phyloP scores from a whole-genome alignment of 2,797 vertebrate species.

The Glyptemys insculpta region DNA sequence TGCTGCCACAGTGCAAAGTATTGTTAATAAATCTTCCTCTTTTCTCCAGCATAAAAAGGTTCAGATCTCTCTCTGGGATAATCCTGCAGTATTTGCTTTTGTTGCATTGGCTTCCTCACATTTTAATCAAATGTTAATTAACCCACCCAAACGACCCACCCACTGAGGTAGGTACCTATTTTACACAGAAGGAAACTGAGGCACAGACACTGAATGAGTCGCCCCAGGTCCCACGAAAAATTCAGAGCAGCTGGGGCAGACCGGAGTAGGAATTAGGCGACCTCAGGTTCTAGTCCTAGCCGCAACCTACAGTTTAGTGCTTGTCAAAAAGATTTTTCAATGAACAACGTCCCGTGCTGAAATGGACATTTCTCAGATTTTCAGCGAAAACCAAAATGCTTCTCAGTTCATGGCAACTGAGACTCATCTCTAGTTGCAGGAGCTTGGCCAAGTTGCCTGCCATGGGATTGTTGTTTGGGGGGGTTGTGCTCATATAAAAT shows the following conservation, averaged over 20 bases:
- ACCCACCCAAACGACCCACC: not conserved
- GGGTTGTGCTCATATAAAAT: not conserved
- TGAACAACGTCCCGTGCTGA: not conserved
- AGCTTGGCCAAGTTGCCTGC: not conserved
- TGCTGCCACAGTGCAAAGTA: not conserved
- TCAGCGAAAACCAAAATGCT: not conserved
- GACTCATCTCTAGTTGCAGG: not conserved
- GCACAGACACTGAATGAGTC: not conserved
- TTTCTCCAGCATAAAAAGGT: not conserved
- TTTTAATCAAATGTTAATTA: not conserved
- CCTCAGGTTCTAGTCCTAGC: not conserved
- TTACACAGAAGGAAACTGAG: not conserved
- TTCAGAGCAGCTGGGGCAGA: not conserved
- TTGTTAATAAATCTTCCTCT: not conserved
- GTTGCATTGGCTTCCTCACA: not conserved
- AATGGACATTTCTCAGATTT: not conserved
- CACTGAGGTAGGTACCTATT: not conserved
- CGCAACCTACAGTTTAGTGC: not conserved
- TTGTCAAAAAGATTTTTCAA: not conserved
- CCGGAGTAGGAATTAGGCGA: not conserved
- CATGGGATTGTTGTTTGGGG: not conserved
- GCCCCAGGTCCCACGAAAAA: not conserved
- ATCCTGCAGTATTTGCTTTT: not conserved
- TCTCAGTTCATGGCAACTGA: not conserved
- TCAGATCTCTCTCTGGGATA: not conserved